A percentile compares a stretch with the other conserved stretches of the same genome.
phyloP scores from a whole-genome alignment of 2,797 vertebrate species.

The Protonibea diacanthus region DNA sequence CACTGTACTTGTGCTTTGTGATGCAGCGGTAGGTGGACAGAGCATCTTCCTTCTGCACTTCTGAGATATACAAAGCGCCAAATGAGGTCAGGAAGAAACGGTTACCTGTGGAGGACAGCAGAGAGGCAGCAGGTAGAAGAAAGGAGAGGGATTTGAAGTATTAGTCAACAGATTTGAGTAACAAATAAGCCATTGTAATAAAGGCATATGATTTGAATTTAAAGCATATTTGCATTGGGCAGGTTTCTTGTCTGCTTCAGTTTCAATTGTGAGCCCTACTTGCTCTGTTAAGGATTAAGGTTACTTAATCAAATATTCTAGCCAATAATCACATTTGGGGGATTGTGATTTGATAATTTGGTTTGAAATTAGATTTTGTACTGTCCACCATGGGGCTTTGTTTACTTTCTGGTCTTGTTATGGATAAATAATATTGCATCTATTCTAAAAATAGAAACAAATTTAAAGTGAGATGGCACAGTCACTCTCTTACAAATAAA shows the following conservation, averaged over 20 bases:
- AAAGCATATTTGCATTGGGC: constrained; percentile 1
- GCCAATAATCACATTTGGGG: neutral
- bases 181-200: constrained; percentile 5
- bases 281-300: neutral
- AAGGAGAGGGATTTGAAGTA: neutral
- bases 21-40: constrained; percentile 99
- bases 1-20: constrained; percentile 99
- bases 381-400: neutral
- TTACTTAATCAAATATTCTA: neutral
- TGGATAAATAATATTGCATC: neutral
- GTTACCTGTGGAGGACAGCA: constrained; percentile 88
- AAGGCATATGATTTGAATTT: neutral
- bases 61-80: constrained; percentile 97
- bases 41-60: constrained; percentile 99
- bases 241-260: neutral
- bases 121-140: constrained; percentile 4
- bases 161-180: constrained; percentile 23
- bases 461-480: neutral
- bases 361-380: neutral
- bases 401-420: neutral
- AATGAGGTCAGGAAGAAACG: constrained; percentile 97
- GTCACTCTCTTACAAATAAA: neutral
- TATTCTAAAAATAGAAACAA: neutral
- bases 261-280: neutral
- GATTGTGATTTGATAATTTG: neutral